Evolutionary conservation across 2,888 invertebrate species (phyloP).

Genomic region (Cerceris rybyensis): DNA sequence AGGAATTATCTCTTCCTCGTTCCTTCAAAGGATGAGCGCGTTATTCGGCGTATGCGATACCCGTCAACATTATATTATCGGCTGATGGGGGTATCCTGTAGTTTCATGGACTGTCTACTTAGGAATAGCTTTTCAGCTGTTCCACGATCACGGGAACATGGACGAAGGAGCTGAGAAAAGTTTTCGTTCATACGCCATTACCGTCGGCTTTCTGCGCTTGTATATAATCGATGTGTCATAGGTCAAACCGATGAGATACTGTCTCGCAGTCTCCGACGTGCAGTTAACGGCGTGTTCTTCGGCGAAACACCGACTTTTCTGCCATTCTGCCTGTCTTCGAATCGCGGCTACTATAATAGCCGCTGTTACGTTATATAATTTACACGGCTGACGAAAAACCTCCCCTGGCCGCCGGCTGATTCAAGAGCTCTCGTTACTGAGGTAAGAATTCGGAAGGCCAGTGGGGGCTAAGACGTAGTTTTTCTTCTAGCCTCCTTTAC

Average conservation of each 20-base stretch:
- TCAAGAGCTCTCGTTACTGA: conserved; percentile 7
- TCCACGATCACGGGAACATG: conserved; percentile 1
- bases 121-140: not conserved
- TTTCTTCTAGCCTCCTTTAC: not conserved
- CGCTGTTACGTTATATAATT: conserved; percentile 31
- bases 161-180: conserved; percentile 25
- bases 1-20: too few species aligned
- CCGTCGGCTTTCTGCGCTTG: conserved; percentile 43
- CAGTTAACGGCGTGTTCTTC: conserved; percentile 76
- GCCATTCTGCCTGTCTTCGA: conserved; percentile 21
- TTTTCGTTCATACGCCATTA: conserved; percentile 38
- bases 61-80: not conserved
- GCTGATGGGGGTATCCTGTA: not conserved
- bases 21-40: too few species aligned
- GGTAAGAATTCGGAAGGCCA: conserved; percentile 39
- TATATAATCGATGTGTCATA: conserved; percentile 77
- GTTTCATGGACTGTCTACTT: not conserved
- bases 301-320: conserved; percentile 61
- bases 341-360: not conserved
- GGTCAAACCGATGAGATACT: conserved; percentile 79
- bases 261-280: conserved; percentile 66
- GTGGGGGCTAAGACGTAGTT: not conserved
- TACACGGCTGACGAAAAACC: not conserved
- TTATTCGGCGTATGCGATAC: too few species aligned
- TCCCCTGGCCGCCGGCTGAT: conserved; percentile 1